These are phyloP conservation scores for Lithophane semibrunnea DNA, from an alignment of 2,888 invertebrate species.

Conservation along the genomic window DNA sequence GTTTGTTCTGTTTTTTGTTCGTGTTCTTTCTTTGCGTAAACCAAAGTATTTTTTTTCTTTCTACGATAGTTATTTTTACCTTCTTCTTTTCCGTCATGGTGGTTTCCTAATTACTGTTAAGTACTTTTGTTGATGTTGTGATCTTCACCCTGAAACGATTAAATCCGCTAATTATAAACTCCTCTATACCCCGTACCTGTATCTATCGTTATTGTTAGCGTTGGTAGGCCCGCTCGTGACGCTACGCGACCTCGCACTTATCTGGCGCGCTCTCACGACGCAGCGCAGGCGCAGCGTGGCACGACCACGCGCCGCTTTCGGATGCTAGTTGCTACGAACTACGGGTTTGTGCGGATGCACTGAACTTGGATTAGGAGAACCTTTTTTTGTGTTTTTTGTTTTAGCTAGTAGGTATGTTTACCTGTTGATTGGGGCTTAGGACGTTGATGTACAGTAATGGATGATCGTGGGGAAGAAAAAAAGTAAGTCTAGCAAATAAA, in stretches of 20 bases:
- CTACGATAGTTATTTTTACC: background rate
- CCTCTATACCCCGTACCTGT: constrained; percentile 10
- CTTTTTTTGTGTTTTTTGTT: constrained; percentile 27
- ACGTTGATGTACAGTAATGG: background rate
- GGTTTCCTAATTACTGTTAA: background rate
- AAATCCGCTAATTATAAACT: constrained; percentile 51
- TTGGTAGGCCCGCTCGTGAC: constrained; percentile 80
- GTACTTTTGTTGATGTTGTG: background rate
- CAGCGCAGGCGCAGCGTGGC: constrained; percentile 76
- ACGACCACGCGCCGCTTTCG: constrained; percentile 78
- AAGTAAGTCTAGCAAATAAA: no score
- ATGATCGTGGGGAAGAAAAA: no score
- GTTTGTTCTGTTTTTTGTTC: no score
- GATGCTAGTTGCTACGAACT: constrained; percentile 77
- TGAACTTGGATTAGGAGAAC: constrained; percentile 39
- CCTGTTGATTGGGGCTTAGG: background rate
- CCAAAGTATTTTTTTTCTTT: no score
- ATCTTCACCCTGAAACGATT: constrained; percentile 14
- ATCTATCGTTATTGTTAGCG: constrained; percentile 61
- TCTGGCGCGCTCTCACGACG: constrained; percentile 88
- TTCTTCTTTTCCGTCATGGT: background rate
- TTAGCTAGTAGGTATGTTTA: background rate
- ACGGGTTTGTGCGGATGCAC: constrained; percentile 66
- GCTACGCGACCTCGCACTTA: constrained; percentile 87
- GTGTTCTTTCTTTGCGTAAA: no score